Evolutionary conservation across 2,888 invertebrate species (phyloP), one percentile per base, ranked within the genome.

Genomic region (Noctua janthe): DNA sequence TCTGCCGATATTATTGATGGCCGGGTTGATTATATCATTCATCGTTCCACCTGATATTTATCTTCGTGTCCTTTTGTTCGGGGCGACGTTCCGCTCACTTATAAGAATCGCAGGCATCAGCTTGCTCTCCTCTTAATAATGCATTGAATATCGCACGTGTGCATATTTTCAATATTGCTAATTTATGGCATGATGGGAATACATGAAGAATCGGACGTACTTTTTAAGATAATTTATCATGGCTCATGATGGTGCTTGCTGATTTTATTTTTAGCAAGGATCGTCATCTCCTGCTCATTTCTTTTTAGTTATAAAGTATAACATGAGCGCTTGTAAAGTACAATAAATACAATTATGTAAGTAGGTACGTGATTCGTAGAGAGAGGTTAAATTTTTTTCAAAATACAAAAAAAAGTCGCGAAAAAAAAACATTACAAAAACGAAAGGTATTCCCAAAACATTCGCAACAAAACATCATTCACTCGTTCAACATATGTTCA

Each of bases 401-500:
- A 73, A 51, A 74, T 20, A 59, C 54, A 7, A 59, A 59, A 56
- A 66, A 35, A 20, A 35, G 29, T 8, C 35, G n/a, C 0, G 20
- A 64, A 69, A 76, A 77, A 66, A 79, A 69, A 15, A 43, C 43
- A 13, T 70, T 47, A 71, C 20, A 67, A 81, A 80, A 82, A 69
- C 51, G 74, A 78, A 75, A 74, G 67, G 80, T 78, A 75, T 76
- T 81, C 81, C 85, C 84, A 76, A 77, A 88, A 81, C 86, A 88
- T 84, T 90, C 81, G 77, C 81, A 84, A 85, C 81, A 86, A 81
- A 82, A 87, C 84, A 89, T 88, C 87, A 84, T 86, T 90, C 90
- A 91, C 74, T 88, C 87, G 80, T 87, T 85, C 86, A 87, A 88
- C 88, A 88, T 82, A 90, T 82, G 87, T 88, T 88, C 83, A 87